Base-by-base conservation (phyloP, 2,888 invertebrate genomes). In the Ophion costatus region DNA sequence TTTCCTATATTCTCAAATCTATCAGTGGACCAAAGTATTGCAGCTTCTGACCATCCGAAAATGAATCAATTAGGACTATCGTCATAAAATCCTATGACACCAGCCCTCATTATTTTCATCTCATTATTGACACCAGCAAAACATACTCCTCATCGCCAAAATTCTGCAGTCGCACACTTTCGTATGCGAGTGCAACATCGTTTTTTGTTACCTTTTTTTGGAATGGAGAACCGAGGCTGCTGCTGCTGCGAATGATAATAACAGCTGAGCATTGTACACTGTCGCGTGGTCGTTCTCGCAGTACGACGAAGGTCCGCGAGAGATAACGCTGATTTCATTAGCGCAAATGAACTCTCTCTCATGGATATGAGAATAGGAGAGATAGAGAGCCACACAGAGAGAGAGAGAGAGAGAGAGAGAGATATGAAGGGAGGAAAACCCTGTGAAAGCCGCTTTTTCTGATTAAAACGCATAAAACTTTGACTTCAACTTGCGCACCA, bases 251-350 rank as follows among this genome's bases (percentile, higher is more conserved):
- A 11, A 78, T 63, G 57, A 83, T 74, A 64, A 78, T 74, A 69
- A 79, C 61, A 75, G 59, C 33, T n/a, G 67, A 29, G 45, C 57
- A 75, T 45, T 82, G 76, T 29, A 67, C 42, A 42, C 38, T 80
- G 86, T 84, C 79, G 83, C 84, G 33, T 14, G 51, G 17, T 20
- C 73, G 87, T 86, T 83, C 82, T 84, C 83, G 86, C 85, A 87
- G 88, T 89, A 89, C 86, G 88, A 88, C 87, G 85, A 88, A 87
- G 86, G 87, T 77, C 77, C 45, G 56, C 38, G 86, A 83, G 87
- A 92, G 93, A 93, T 92, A 92, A 93, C 92, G 91, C 91, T 92
- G 93, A 93, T 93, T 93, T 93, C 93, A 93, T 93, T 93, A 93
- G 90, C 90, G 92, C 89, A 92, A 93, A 93, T 93, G 93, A 93